phyloP scores from a whole-genome alignment of 2,113 vertebrate genomes.

The Heliornis fulica region DNA sequence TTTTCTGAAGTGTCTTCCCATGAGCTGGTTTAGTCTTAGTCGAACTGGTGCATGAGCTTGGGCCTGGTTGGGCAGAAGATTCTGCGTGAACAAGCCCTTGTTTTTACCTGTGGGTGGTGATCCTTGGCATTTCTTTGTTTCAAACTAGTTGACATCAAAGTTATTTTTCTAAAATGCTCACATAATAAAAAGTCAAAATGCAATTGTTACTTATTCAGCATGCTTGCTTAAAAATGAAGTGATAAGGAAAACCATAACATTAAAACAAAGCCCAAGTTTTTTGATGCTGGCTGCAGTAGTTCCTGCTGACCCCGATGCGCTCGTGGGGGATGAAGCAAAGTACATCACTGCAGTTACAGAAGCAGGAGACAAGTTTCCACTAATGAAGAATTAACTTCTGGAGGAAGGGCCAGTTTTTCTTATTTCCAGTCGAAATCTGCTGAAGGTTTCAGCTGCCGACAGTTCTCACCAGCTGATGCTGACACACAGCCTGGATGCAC shows the following conservation, averaged over 20 bases:
- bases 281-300: background rate
- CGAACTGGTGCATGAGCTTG: accelerated
- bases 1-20: accelerated
- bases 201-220: background rate
- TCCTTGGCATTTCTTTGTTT: accelerated
- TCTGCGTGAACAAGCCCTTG: accelerated
- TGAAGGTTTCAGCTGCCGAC: background rate
- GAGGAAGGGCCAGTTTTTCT: background rate
- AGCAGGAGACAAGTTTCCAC: background rate
- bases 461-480: background rate
- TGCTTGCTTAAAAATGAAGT: background rate
- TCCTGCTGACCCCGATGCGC: background rate
- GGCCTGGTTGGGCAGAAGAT: background rate
- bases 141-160: background rate
- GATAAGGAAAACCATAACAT: background rate
- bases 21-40: background rate
- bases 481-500: no score
- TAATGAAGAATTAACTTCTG: background rate
- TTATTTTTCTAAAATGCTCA: background rate
- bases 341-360: background rate
- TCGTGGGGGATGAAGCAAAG: background rate
- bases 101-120: background rate
- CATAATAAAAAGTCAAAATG: background rate
- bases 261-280: background rate
- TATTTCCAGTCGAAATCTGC: background rate